Conservation (phyloP, 2,888 invertebrate species). For the Oligia fasciuncula region DNA sequence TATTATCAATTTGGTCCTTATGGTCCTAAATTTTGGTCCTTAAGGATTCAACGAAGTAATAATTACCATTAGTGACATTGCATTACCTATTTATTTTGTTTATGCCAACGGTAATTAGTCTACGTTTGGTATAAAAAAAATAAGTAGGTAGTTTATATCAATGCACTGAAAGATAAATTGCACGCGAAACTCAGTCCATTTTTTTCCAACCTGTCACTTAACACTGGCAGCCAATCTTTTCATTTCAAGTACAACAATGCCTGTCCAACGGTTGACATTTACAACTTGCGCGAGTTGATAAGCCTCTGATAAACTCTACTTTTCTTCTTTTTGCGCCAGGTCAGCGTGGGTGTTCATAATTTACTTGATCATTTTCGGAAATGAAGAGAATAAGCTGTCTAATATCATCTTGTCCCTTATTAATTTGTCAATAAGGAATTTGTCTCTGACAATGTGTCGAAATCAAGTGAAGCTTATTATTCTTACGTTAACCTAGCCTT, state of each 20-base stretch:
- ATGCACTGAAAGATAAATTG: conserved; percentile 2
- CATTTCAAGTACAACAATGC: conserved; percentile 14
- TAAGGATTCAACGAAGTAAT: not conserved
- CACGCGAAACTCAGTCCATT: not conserved
- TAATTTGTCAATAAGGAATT: not conserved
- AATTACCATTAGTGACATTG: not conserved
- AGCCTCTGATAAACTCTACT: conserved; percentile 16
- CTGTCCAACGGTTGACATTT: not conserved
- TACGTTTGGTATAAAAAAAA: too few species aligned
- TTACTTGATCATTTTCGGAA: conserved; percentile 12
- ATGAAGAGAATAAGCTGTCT: conserved; percentile 9
- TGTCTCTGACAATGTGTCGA: not conserved
- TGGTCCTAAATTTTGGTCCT: not conserved
- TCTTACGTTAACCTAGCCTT: conserved; percentile 2
- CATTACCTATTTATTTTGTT: too few species aligned
- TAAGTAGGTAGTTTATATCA: not conserved
- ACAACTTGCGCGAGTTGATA: conserved; percentile 1
- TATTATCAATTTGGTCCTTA: not conserved
- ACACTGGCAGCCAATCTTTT: not conserved
- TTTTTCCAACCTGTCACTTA: not conserved
- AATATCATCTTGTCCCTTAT: not conserved
- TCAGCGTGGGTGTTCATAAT: conserved; percentile 11
- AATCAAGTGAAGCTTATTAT: conserved; percentile 19
- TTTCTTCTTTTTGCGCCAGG: conserved; percentile 2
- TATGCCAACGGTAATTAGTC: too few species aligned